Percentiles rank a stretch among this genome's conserved stretches.
Conservation (phyloP, 2,797 vertebrate species). For the Danionella dracula region DNA sequence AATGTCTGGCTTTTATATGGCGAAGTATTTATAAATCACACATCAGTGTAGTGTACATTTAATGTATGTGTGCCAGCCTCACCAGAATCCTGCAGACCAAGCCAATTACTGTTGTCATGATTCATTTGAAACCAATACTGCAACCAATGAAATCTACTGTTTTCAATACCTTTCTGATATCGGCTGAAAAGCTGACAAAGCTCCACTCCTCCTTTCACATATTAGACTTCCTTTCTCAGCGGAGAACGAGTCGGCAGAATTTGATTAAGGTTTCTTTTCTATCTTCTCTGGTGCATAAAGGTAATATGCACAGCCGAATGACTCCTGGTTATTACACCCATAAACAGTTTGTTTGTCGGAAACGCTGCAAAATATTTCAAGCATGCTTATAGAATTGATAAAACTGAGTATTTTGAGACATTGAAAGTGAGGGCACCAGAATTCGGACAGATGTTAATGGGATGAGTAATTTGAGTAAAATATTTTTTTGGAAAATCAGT, state of each 20-base stretch:
- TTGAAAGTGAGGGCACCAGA: not conserved
- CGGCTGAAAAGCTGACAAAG: conserved; percentile 24
- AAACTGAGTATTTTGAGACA: not conserved
- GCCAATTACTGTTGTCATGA: conserved; percentile 23
- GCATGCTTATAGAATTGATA: not conserved
- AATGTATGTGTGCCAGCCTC: not conserved
- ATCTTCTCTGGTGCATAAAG: conserved; percentile 14
- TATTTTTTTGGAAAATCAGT: not conserved
- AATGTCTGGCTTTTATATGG: not conserved
- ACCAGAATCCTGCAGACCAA: conserved; percentile 1
- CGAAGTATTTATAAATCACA: conserved; percentile 9
- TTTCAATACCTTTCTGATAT: conserved; percentile 19
- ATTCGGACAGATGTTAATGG: conserved; percentile 7
- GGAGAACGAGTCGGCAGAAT: conserved; percentile 13
- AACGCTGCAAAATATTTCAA: not conserved
- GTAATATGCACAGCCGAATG: conserved; percentile 16
- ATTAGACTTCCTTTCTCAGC: conserved; percentile 1
- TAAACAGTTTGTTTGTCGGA: not conserved
- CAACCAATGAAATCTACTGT: conserved; percentile 16
- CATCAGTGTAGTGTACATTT: not conserved
- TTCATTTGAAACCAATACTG: conserved; percentile 19
- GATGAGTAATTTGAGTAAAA: conserved; percentile 8
- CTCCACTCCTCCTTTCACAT: conserved; percentile 1
- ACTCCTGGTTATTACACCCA: conserved; percentile 18
- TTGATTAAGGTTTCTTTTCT: conserved; percentile 15